These are phyloP conservation scores for Eira barbara DNA, from an alignment of 2,113 vertebrate species.

Conservation along the genomic window DNA sequence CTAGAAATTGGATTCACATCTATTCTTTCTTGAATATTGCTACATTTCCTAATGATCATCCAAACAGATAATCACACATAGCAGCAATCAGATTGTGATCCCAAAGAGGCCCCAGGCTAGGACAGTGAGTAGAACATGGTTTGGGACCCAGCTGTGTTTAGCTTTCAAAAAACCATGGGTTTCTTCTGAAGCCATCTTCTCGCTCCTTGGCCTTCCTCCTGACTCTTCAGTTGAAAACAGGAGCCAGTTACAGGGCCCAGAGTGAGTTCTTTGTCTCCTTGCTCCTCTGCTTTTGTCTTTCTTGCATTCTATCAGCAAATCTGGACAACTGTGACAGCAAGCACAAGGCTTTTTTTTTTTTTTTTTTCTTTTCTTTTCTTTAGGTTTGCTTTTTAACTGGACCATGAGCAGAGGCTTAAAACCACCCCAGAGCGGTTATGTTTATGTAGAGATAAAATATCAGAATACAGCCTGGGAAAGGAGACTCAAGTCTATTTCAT, in stretches of 20 bases:
- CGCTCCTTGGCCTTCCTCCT: conserved; percentile 75
- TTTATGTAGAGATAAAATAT: conserved; percentile 77
- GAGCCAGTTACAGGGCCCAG: conserved; percentile 86
- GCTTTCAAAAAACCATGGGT: conserved; percentile 83
- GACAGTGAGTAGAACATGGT: conserved; percentile 58
- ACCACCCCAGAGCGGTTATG: conserved; percentile 74
- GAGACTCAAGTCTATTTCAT: conserved; percentile 76
- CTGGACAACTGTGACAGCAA: conserved; percentile 79
- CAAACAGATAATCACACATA: conserved; percentile 37
- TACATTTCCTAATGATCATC: background rate
- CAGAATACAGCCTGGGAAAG: conserved; percentile 75
- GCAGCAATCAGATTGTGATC: conserved; percentile 62
- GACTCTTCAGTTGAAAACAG: conserved; percentile 82
- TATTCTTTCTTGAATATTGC: background rate
- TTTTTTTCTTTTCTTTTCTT: background rate
- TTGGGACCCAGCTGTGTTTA: conserved; percentile 81
- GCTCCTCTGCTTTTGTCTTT: conserved; percentile 83
- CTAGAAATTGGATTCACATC: background rate
- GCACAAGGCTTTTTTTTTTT: conserved; percentile 52
- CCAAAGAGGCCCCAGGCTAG: conserved; percentile 57
- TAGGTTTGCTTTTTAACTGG: conserved; percentile 70
- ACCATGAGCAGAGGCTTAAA: conserved; percentile 70
- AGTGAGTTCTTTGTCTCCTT: conserved; percentile 80
- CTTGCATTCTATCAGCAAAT: conserved; percentile 84
- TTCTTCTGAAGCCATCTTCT: conserved; percentile 83